phyloP scores from a whole-genome alignment of 2,888 invertebrate genomes.

The Andrena haemorrhoa region DNA sequence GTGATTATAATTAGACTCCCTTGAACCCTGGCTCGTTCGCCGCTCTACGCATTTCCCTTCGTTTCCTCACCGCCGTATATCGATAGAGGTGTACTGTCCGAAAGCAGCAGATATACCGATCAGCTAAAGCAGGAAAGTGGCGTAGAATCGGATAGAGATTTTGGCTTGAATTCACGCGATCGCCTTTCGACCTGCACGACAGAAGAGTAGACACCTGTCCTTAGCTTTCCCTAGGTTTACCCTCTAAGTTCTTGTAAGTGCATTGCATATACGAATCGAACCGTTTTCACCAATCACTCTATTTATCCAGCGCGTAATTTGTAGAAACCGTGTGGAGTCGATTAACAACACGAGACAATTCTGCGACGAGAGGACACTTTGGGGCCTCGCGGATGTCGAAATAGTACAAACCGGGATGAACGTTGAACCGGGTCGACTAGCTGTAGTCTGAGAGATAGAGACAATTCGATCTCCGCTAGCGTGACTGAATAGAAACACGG shows the following conservation, averaged over 20 bases:
- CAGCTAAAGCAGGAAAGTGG: no score
- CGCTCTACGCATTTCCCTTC: conserved; percentile 1
- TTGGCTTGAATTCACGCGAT: conserved; percentile 6
- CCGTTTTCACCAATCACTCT: conserved; percentile 2
- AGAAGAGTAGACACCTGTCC: background rate
- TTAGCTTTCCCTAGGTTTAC: background rate
- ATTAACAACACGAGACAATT: conserved; percentile 28
- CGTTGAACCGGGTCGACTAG: conserved; percentile 56
- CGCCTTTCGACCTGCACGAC: conserved; percentile 3
- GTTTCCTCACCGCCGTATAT: background rate
- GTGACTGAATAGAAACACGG: conserved; percentile 41
- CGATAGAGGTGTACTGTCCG: conserved; percentile 7
- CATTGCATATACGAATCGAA: conserved; percentile 1
- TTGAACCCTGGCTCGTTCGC: background rate
- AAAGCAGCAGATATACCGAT: conserved; percentile 4
- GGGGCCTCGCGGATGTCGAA: conserved; percentile 51
- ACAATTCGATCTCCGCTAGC: conserved; percentile 46
- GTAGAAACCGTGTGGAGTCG: conserved; percentile 18
- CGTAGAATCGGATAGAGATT: no score
- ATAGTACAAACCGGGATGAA: conserved; percentile 63
- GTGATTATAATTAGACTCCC: background rate
- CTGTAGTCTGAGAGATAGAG: conserved; percentile 26
- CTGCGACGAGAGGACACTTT: conserved; percentile 36
- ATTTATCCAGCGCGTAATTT: background rate
- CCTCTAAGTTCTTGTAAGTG: background rate